Percentiles rank a stretch among this genome's conserved stretches.
Evolutionary conservation across 2,113 vertebrate species (phyloP).

Genomic region (Heterocephalus glaber): DNA sequence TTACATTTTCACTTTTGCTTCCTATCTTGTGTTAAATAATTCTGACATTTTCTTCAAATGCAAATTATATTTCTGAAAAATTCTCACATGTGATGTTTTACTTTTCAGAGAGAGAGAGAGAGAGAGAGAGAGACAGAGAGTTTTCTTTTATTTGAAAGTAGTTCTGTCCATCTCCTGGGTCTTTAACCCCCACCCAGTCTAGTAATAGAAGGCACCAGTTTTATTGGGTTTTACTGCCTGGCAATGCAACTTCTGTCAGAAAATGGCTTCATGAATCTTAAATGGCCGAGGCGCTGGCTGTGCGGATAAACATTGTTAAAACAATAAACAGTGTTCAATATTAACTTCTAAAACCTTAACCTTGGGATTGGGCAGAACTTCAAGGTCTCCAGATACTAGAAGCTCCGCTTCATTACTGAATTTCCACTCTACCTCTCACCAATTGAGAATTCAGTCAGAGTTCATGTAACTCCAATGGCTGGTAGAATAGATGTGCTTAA

Average conservation of each 20-base stretch:
- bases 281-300: background rate
- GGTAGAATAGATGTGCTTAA: slow-evolving; percentile 5
- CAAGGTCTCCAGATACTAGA: background rate
- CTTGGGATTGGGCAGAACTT: background rate
- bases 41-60: slow-evolving; percentile 82
- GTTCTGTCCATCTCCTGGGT: slow-evolving; percentile 53
- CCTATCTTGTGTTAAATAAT: slow-evolving; percentile 81
- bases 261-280: slow-evolving; percentile 31
- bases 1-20: slow-evolving; percentile 84
- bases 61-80: slow-evolving; percentile 79
- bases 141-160: slow-evolving; percentile 67
- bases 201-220: slow-evolving; percentile 55
- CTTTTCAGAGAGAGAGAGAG: slow-evolving; percentile 51
- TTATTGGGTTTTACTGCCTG: slow-evolving; percentile 40
- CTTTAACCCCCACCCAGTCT: slow-evolving; percentile 46
- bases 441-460: background rate
- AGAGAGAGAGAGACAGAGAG: background rate
- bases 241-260: slow-evolving; percentile 46
- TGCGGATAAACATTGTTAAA: background rate
- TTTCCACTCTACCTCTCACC: background rate
- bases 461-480: background rate
- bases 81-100: slow-evolving; percentile 72
- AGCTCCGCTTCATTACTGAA: background rate
- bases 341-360: slow-evolving; percentile 15
- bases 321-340: background rate